Conservation (phyloP, 2,113 vertebrate species). For the Siniperca chuatsi region DNA sequence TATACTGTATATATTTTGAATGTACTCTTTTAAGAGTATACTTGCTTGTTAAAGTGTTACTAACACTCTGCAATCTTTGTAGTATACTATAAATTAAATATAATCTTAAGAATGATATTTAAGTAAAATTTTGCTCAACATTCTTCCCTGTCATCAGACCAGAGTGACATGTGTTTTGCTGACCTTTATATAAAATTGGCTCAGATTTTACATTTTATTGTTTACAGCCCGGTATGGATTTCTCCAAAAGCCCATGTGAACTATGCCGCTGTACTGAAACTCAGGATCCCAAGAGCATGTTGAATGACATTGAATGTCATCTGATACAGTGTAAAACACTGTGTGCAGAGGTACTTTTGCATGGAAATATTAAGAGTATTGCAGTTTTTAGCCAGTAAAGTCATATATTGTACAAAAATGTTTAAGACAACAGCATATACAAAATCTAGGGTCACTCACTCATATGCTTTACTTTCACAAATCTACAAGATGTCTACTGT, state of each 20-base stretch:
- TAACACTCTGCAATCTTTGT: not conserved
- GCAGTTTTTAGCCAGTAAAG: not conserved
- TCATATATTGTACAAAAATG: not conserved
- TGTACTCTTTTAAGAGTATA: not conserved
- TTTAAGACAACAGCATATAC: not conserved
- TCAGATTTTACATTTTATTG: constrained; percentile 13
- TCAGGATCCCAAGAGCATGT: constrained; percentile 49
- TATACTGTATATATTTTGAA: not conserved
- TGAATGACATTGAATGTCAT: constrained; percentile 69
- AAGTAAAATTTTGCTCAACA: not conserved
- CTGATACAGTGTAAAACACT: constrained; percentile 18
- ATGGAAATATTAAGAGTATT: not conserved
- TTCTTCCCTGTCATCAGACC: not conserved
- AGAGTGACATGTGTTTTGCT: not conserved
- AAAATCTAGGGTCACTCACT: not conserved
- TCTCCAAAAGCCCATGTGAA: constrained; percentile 73
- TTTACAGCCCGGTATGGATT: constrained; percentile 76
- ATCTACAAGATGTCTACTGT: not conserved
- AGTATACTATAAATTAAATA: not conserved
- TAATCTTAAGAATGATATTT: not conserved
- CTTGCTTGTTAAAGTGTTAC: not conserved
- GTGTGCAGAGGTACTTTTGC: constrained; percentile 74
- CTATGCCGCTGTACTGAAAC: constrained; percentile 76
- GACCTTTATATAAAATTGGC: not conserved
- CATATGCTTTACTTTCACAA: not conserved